Percentiles rank a stretch among this genome's conserved stretches.
Evolutionary conservation across 2,888 invertebrate species (phyloP).

Genomic region (Epirrhoe alternata): DNA sequence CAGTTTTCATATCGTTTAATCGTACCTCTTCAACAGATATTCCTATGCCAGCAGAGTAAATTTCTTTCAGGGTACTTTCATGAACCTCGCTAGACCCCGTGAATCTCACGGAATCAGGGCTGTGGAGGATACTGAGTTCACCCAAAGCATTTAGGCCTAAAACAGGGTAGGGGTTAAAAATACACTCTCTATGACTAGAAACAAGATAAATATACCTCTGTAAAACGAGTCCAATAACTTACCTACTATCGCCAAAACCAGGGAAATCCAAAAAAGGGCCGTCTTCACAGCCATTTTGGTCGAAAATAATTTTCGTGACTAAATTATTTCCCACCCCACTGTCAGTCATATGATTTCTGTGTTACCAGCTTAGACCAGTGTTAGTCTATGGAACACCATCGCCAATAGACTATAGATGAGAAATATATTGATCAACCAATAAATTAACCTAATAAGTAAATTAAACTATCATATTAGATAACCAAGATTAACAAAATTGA

Average conservation of each 20-base stretch:
- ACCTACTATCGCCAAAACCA: slow-evolving; percentile 72
- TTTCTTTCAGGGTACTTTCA: slow-evolving; percentile 88
- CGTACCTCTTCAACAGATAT: slow-evolving; percentile 89
- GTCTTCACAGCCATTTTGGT: slow-evolving; percentile 74
- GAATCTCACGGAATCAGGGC: slow-evolving; percentile 88
- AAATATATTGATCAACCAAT: too few species aligned
- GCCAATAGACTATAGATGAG: too few species aligned
- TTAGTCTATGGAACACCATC: neutral
- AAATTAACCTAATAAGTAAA: too few species aligned
- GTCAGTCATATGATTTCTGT: slow-evolving; percentile 76
- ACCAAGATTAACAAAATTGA: too few species aligned
- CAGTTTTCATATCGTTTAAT: neutral
- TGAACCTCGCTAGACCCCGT: slow-evolving; percentile 86
- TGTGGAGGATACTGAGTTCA: slow-evolving; percentile 88
- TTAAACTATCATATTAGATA: too few species aligned
- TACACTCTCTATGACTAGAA: neutral
- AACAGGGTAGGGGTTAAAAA: slow-evolving; percentile 37
- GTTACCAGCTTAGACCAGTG: slow-evolving; percentile 16
- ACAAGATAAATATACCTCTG: neutral
- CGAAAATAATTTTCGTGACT: slow-evolving; percentile 55
- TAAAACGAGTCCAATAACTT: slow-evolving; percentile 44
- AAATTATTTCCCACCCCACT: slow-evolving; percentile 46
- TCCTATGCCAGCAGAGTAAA: slow-evolving; percentile 89
- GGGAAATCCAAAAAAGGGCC: slow-evolving; percentile 70
- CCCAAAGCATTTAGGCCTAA: slow-evolving; percentile 85